phyloP scores from a whole-genome alignment of 64 coral and sea anemone genomes.

The Cladopsammia gracilis region DNA sequence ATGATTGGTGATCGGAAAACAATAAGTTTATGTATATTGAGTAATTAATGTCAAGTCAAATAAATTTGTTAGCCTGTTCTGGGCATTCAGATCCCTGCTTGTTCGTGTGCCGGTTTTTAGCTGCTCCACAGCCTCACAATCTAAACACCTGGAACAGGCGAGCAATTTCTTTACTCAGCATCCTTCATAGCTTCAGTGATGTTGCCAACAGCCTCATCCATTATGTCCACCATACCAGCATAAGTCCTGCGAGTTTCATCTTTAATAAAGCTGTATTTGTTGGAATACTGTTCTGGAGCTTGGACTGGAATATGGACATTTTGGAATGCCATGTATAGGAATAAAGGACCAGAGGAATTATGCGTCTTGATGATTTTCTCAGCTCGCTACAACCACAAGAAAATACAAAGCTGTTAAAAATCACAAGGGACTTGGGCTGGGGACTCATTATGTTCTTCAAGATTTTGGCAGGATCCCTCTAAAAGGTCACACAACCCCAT shows the following conservation, averaged over 20 bases:
- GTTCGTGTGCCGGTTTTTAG: no score
- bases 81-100: no score
- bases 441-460: no score
- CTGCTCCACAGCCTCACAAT: no score
- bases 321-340: conserved; percentile 69
- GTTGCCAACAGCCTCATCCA: conserved; percentile 41
- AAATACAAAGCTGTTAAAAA: background rate
- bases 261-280: conserved; percentile 52
- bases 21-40: no score
- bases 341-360: conserved; percentile 41
- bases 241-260: conserved; percentile 34
- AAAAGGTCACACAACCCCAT: no score
- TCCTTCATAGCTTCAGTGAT: conserved; percentile 25
- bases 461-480: no score
- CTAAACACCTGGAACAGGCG: no score
- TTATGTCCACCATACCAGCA: conserved; percentile 42
- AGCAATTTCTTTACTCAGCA: conserved; percentile 7
- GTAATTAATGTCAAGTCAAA: no score
- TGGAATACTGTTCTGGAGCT: conserved; percentile 36
- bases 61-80: no score
- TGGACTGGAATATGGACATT: conserved; percentile 54
- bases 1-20: no score
- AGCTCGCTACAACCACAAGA: conserved; percentile 18
- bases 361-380: conserved; percentile 39
- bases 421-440: no score